Evolutionary conservation across 2,797 vertebrate genomes (phyloP).

Genomic region (Hirundo rustica): DNA sequence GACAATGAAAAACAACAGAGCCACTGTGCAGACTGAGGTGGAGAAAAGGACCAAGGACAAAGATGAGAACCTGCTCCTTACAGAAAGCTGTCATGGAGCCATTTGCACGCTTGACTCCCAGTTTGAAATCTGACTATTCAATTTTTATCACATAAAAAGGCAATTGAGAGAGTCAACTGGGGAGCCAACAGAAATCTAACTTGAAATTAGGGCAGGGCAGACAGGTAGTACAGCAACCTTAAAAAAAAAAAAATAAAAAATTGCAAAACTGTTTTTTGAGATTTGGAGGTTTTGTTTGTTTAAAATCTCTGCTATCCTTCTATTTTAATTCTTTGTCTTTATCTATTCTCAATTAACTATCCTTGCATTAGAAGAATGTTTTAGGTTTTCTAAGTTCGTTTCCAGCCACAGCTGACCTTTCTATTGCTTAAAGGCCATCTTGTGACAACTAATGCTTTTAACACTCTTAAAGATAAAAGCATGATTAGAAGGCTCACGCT

Average conservation of each 20-base stretch:
- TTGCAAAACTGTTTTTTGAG: accelerated
- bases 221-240: neutral
- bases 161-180: neutral
- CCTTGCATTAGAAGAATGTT: neutral
- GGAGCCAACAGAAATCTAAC: neutral
- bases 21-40: neutral
- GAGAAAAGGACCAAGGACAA: neutral
- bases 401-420: neutral
- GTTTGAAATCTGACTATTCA: neutral
- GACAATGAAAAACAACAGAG: neutral
- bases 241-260: too few species aligned
- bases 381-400: neutral
- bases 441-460: neutral
- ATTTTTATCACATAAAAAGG: neutral
- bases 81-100: neutral
- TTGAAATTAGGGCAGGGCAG: neutral
- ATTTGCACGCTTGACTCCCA: neutral
- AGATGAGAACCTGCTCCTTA: neutral
- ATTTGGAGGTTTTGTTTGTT: neutral
- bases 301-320: neutral
- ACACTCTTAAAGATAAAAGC: neutral
- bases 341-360: neutral
- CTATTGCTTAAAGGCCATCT: neutral
- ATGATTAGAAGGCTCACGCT: neutral
- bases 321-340: neutral